Evolutionary conservation across 2,113 vertebrate genomes (phyloP).

Genomic region (Prinia subflava): DNA sequence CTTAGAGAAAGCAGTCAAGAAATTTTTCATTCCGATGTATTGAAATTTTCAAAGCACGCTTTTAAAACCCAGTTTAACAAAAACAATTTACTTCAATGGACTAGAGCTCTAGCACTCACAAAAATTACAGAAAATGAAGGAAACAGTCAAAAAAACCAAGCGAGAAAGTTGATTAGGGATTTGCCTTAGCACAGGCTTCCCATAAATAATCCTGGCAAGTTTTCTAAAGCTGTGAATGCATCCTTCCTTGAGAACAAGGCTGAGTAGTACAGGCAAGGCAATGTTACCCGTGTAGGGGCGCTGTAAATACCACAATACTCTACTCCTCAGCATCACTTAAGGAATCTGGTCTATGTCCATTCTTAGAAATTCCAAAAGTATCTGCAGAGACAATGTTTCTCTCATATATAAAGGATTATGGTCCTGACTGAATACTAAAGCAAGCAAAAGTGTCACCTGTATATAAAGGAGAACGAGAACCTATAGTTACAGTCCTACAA

Average conservation of each 20-base stretch:
- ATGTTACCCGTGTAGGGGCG: not conserved
- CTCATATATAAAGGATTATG: not conserved
- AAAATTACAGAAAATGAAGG: not conserved
- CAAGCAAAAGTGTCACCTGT: not conserved
- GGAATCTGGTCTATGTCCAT: not conserved
- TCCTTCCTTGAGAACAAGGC: not conserved
- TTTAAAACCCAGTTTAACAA: not conserved
- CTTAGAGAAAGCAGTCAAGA: not conserved
- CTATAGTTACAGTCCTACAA: not conserved
- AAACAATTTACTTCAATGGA: not conserved
- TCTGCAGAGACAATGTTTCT: not conserved
- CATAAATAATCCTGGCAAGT: not conserved
- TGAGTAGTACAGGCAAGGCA: not conserved
- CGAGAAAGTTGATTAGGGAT: not conserved
- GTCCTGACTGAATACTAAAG: not conserved
- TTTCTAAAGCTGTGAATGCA: not conserved
- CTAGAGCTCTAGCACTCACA: not conserved
- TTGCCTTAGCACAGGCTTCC: not conserved
- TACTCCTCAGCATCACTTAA: not conserved
- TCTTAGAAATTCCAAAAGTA: not conserved
- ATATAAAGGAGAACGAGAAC: not conserved
- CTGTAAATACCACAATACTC: not conserved
- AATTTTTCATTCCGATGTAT: not conserved
- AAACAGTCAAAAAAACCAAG: not conserved
- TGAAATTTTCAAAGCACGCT: not conserved